phyloP scores from a whole-genome alignment of 1,140 invertebrate genomes.

The Penaeus indicus region DNA sequence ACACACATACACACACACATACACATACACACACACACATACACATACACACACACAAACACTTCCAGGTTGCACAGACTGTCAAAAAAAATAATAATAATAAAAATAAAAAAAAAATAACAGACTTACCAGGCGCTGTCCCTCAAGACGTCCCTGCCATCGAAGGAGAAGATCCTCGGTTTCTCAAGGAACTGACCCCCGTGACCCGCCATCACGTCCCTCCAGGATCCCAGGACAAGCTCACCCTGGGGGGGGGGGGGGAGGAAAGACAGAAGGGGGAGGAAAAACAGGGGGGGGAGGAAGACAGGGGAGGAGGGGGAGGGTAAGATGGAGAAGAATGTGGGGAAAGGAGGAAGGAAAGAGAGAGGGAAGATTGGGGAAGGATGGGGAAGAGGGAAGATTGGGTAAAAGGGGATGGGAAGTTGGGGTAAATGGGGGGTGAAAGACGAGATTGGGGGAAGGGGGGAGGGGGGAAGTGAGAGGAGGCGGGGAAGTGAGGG shows the following conservation, averaged over 20 bases:
- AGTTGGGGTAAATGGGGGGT: no score
- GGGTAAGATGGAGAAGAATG: not conserved
- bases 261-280: not conserved
- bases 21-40: no score
- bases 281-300: not conserved
- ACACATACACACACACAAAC: no score
- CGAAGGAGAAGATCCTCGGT: conserved; percentile 93
- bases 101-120: no score
- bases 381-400: not conserved
- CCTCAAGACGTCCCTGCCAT: conserved; percentile 90
- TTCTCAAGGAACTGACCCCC: conserved; percentile 86
- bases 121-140: conserved; percentile 85
- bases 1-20: no score
- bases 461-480: not conserved
- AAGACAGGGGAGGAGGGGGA: no score
- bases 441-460: not conserved
- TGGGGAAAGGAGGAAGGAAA: not conserved
- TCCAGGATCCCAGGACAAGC: conserved; percentile 93
- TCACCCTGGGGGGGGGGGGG: conserved; percentile 79
- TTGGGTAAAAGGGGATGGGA: no score
- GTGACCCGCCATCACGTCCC: conserved; percentile 88
- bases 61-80: no score
- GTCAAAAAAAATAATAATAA: not conserved
- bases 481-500: no score
- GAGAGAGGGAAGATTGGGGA: not conserved